Evolutionary conservation across 1,140 invertebrate species (phyloP).

Genomic region (Pseudomyrmex concolor): DNA sequence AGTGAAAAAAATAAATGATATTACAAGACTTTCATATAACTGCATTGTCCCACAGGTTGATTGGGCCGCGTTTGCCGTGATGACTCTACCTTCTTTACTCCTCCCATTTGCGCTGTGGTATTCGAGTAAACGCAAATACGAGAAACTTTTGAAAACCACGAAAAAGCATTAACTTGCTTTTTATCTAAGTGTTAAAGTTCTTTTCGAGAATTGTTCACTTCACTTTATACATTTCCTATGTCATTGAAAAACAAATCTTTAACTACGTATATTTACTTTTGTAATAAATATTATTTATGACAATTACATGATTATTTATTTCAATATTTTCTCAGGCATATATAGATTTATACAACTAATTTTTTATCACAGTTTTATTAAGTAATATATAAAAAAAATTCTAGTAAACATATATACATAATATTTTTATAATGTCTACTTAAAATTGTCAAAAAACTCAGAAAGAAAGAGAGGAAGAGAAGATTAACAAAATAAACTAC

Average conservation of each 20-base stretch:
- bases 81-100: constrained; percentile 97
- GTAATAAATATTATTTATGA: constrained; percentile 83
- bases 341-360: too few species aligned
- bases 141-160: constrained; percentile 87
- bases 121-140: constrained; percentile 97
- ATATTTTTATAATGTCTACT: too few species aligned
- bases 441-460: too few species aligned
- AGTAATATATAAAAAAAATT: too few species aligned
- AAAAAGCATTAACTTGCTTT: constrained; percentile 80
- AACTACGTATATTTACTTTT: constrained; percentile 77
- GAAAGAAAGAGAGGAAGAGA: too few species aligned
- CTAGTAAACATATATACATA: too few species aligned
- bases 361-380: too few species aligned
- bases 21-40: neutral
- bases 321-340: neutral
- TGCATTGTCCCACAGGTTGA: constrained; percentile 88
- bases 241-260: constrained; percentile 80
- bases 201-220: constrained; percentile 60
- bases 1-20: too few species aligned
- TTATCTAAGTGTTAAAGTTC: neutral
- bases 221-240: constrained; percentile 66
- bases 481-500: too few species aligned
- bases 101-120: constrained; percentile 98
- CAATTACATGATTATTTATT: constrained; percentile 51
- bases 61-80: constrained; percentile 98